A percentile compares a stretch with the other conserved stretches of the same genome.
Evolutionary conservation across 1,140 invertebrate species (phyloP).

Genomic region (Drosophila auraria): DNA sequence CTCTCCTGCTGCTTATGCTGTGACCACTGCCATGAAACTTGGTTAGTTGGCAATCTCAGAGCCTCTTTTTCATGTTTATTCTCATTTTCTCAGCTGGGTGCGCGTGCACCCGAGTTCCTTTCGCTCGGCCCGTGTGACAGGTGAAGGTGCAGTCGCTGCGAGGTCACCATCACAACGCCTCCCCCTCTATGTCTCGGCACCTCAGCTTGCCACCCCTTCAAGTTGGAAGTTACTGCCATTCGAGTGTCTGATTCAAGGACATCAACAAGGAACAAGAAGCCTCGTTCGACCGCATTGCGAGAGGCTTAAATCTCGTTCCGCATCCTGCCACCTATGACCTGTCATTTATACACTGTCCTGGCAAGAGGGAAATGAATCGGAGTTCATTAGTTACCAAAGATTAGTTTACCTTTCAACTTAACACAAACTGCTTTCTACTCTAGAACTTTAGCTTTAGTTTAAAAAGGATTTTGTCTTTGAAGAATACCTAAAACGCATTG

Average conservation of each 20-base stretch:
- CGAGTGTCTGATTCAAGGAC: constrained; percentile 54
- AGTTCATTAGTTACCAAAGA: constrained; percentile 15
- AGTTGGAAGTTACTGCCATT: constrained; percentile 35
- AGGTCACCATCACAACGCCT: constrained; percentile 27
- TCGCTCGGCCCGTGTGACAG: constrained; percentile 37
- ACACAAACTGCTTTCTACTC: no score
- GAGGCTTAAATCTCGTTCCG: constrained; percentile 38
- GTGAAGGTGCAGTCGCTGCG: constrained; percentile 65
- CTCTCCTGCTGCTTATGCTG: constrained; percentile 36
- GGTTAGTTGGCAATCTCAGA: constrained; percentile 52
- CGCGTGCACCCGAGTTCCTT: constrained; percentile 49
- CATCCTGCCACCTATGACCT: constrained; percentile 38
- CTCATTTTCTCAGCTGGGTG: constrained; percentile 42
- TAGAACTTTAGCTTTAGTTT: not conserved
- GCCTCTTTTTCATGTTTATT: constrained; percentile 42
- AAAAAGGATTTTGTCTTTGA: not conserved
- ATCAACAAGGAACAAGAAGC: constrained; percentile 31
- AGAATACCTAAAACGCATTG: not conserved
- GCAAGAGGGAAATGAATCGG: constrained; percentile 6
- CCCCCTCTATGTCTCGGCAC: not conserved
- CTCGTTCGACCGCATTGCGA: constrained; percentile 42
- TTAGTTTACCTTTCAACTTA: not conserved
- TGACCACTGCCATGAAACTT: constrained; percentile 41
- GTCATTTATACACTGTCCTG: constrained; percentile 40
- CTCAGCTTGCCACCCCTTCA: constrained; percentile 4